phyloP scores from a whole-genome alignment of 2,888 invertebrate genomes.

The Steinernema scapterisci region DNA sequence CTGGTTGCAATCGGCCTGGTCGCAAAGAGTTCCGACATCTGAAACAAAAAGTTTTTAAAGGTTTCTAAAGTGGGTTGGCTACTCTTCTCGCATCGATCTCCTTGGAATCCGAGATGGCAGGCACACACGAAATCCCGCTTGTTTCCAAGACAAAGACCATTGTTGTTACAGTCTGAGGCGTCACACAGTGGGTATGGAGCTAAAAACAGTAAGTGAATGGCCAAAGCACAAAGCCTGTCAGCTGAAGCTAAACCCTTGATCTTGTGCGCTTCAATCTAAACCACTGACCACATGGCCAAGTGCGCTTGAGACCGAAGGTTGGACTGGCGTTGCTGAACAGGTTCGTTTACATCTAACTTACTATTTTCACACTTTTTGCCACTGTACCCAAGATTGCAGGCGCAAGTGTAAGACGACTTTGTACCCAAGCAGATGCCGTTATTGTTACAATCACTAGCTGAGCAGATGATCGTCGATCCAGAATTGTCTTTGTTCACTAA shows the following conservation, averaged over 20 bases:
- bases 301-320: too few relatives aligned
- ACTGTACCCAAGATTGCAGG: slow-evolving; percentile 44
- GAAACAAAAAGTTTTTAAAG: neutral
- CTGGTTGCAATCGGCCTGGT: slow-evolving; percentile 52
- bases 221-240: slow-evolving; percentile 42
- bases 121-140: slow-evolving; percentile 53
- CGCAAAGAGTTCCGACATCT: slow-evolving; percentile 41
- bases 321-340: too few relatives aligned
- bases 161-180: slow-evolving; percentile 58
- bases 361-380: slow-evolving; percentile 50
- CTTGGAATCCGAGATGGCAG: slow-evolving; percentile 44
- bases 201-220: slow-evolving; percentile 40
- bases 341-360: too few relatives aligned
- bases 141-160: slow-evolving; percentile 56
- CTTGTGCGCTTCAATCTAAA: too few relatives aligned
- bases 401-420: slow-evolving; percentile 53
- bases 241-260: too few relatives aligned
- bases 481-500: neutral
- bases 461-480: slow-evolving; percentile 45
- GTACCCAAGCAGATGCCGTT: slow-evolving; percentile 58
- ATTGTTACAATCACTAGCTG: slow-evolving; percentile 56
- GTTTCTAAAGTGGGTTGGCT: too few relatives aligned
- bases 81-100: slow-evolving; percentile 50
- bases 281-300: too few relatives aligned
- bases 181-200: slow-evolving; percentile 48